These are phyloP conservation scores for Fragum sueziense DNA, from an alignment of 2,888 invertebrate species.

Conservation along the genomic window DNA sequence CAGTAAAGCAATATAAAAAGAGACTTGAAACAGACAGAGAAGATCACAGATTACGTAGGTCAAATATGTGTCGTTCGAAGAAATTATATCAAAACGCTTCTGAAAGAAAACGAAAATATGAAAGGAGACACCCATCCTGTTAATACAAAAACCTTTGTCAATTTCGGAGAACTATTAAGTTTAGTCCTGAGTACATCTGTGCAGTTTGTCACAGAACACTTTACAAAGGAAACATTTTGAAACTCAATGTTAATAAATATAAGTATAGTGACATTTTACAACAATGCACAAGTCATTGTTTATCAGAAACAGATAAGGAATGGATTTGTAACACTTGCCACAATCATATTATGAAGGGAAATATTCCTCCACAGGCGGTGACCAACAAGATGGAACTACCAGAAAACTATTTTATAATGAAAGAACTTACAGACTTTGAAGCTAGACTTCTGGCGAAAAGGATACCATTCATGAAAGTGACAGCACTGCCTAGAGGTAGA, in stretches of 20 bases:
- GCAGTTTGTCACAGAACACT: constrained; percentile 13
- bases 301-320: constrained; percentile 2
- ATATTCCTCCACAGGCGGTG: constrained; percentile 31
- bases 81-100: neutral
- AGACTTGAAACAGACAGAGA: too few relatives aligned
- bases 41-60: too few relatives aligned
- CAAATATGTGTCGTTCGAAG: too few relatives aligned
- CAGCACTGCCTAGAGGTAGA: constrained; percentile 30
- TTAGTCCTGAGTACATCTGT: constrained; percentile 10
- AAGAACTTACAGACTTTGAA: constrained; percentile 33
- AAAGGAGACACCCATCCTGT: neutral
- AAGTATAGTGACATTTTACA: neutral
- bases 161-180: neutral
- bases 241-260: neutral
- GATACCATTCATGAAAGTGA: constrained; percentile 45
- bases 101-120: neutral
- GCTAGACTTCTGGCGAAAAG: constrained; percentile 24
- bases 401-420: neutral
- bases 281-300: neutral
- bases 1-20: too few relatives aligned
- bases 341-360: constrained; percentile 22
- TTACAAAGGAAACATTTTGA: neutral
- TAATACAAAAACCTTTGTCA: neutral
- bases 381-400: constrained; percentile 31
- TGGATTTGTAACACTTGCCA: constrained; percentile 37